These are phyloP conservation scores for Hystrix cristata DNA, from an alignment of 2,113 vertebrate genomes.

Conservation along the genomic window DNA sequence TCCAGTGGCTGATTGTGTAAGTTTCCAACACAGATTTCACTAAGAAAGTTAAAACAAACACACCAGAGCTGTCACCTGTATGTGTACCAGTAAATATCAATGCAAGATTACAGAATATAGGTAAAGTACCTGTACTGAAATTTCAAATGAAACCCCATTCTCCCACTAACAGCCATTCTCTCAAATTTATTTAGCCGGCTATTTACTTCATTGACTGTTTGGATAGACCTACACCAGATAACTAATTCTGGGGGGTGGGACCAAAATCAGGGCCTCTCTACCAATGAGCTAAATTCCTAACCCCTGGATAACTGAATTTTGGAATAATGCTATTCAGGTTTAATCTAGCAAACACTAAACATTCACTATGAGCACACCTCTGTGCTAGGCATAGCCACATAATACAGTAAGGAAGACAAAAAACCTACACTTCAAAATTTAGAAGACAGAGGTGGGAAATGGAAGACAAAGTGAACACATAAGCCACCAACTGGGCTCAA, in stretches of 20 bases:
- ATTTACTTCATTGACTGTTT: background rate
- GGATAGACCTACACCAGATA: background rate
- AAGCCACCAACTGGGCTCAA: background rate
- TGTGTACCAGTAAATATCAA: conserved; percentile 25
- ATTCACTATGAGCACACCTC: background rate
- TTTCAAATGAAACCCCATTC: background rate
- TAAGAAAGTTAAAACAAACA: conserved; percentile 66
- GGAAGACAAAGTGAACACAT: background rate
- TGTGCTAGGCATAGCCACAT: too few relatives aligned
- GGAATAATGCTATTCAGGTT: background rate
- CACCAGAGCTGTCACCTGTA: conserved; percentile 8
- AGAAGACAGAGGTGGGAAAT: background rate
- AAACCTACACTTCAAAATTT: background rate
- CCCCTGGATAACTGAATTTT: background rate
- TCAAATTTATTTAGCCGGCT: background rate
- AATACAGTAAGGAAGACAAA: background rate
- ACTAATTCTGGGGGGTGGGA: too few relatives aligned
- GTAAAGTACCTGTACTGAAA: background rate
- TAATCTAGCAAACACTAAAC: background rate
- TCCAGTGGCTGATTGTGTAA: conserved; percentile 39
- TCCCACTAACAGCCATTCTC: background rate
- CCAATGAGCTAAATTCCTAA: too few relatives aligned
- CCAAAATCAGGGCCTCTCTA: too few relatives aligned
- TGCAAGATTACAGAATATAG: background rate
- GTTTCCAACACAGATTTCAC: conserved; percentile 60